These are phyloP conservation scores for Spheniscus mendiculus DNA, from an alignment of 2,113 vertebrate genomes.

Conservation along the genomic window DNA sequence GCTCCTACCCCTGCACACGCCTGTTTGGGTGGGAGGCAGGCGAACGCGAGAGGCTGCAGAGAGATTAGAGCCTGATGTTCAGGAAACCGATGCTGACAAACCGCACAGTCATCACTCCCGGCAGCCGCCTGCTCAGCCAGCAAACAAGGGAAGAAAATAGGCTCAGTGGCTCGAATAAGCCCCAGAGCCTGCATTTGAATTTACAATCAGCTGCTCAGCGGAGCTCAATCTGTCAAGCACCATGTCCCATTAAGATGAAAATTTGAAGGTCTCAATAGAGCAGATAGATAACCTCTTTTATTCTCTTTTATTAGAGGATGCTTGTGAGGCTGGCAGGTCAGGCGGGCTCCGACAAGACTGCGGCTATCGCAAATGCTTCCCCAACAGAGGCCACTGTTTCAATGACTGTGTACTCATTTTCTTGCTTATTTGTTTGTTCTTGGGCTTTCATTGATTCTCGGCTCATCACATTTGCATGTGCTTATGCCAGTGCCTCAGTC, in stretches of 20 bases:
- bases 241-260: constrained; percentile 15
- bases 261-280: constrained; percentile 29
- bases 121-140: not conserved
- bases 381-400: not conserved
- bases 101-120: not conserved
- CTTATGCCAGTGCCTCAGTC: not conserved
- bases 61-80: not conserved
- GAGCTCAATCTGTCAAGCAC: constrained; percentile 47
- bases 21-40: not conserved
- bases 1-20: not conserved
- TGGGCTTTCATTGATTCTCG: not conserved
- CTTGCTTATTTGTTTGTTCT: not conserved
- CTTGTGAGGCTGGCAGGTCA: not conserved
- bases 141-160: not conserved
- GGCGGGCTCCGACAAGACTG: not conserved
- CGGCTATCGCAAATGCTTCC: not conserved
- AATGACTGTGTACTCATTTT: not conserved
- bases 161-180: not conserved
- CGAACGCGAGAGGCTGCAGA: not conserved
- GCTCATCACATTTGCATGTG: not conserved
- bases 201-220: constrained; percentile 7
- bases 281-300: not conserved
- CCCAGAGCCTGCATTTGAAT: constrained; percentile 30
- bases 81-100: not conserved
- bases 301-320: not conserved